A percentile compares a stretch with the other conserved stretches of the same genome.
These are phyloP conservation scores for Buceros bicornis DNA, from an alignment of 2,797 vertebrate genomes.

Conservation along the genomic window DNA sequence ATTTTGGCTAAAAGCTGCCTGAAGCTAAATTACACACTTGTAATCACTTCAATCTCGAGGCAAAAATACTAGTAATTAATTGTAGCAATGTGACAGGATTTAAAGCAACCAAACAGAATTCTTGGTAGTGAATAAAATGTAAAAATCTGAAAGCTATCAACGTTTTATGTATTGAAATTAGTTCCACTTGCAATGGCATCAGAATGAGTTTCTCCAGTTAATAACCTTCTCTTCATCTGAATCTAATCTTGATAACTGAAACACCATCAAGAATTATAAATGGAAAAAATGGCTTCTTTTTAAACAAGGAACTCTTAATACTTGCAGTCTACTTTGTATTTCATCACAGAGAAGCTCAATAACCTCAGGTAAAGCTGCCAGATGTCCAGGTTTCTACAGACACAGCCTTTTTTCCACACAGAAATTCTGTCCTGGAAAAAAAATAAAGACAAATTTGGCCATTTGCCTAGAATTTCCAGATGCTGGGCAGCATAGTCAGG, in stretches of 20 bases:
- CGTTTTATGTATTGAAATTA: conserved; percentile 13
- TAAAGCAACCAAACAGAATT: conserved; percentile 14
- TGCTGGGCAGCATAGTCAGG: background rate
- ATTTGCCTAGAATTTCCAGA: background rate
- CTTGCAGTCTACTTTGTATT: background rate
- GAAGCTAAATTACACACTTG: conserved; percentile 22
- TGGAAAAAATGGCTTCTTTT: background rate
- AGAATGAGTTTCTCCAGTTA: conserved; percentile 14
- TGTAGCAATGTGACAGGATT: conserved; percentile 25
- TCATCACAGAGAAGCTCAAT: background rate
- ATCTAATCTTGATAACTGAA: conserved; percentile 35
- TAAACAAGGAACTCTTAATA: background rate
- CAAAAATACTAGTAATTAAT: conserved; percentile 48
- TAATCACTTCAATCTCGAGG: conserved; percentile 30
- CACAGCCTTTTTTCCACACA: background rate
- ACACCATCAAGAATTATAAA: background rate
- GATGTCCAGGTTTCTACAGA: background rate
- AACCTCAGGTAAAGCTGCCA: background rate
- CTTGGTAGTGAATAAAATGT: background rate
- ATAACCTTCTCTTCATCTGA: conserved; percentile 10
- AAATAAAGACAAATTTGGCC: background rate
- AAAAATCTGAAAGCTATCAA: conserved; percentile 40
- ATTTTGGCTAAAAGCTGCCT: conserved; percentile 52
- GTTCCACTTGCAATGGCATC: background rate
- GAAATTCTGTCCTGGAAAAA: background rate